phyloP scores from a whole-genome alignment of 2,113 vertebrate species.

The Tangachromis dhanisi region DNA sequence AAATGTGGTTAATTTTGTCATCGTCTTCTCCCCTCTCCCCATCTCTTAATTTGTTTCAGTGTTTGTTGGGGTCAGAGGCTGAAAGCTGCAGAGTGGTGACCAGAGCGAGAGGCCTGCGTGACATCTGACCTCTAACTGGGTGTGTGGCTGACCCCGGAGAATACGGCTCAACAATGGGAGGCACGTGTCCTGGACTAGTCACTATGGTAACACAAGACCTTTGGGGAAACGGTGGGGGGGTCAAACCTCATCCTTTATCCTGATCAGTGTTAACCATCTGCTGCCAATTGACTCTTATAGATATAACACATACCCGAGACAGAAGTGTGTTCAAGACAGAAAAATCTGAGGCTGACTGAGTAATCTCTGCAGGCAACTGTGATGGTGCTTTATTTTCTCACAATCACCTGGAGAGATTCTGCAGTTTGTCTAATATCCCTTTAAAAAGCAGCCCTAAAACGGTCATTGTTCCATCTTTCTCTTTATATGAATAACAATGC shows the following conservation, averaged over 20 bases:
- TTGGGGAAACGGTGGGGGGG: constrained; percentile 56
- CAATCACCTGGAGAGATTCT: constrained; percentile 93
- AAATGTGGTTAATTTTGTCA: background rate
- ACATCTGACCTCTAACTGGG: constrained; percentile 65
- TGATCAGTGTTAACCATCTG: constrained; percentile 60
- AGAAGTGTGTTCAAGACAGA: background rate
- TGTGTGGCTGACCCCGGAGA: constrained; percentile 79
- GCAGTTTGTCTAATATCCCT: constrained; percentile 71
- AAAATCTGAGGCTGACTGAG: constrained; percentile 75
- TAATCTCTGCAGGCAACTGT: constrained; percentile 99
- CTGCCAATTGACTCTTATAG: constrained; percentile 42
- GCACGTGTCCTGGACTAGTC: constrained; percentile 85
- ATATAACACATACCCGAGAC: constrained; percentile 6
- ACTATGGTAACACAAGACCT: constrained; percentile 81
- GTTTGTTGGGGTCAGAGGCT: constrained; percentile 79
- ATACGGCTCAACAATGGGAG: constrained; percentile 82
- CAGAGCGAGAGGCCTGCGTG: constrained; percentile 70
- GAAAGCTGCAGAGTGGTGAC: constrained; percentile 67
- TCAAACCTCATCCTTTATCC: constrained; percentile 43
- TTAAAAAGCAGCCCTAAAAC: background rate
- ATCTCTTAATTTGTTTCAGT: constrained; percentile 83
- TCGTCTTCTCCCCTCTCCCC: background rate
- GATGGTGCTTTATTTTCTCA: constrained; percentile 81
- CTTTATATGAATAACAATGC: background rate
- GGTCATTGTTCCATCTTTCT: background rate